Evolutionary conservation across 2,888 invertebrate genomes (phyloP).

Genomic region (Dryobotodes eremita): DNA sequence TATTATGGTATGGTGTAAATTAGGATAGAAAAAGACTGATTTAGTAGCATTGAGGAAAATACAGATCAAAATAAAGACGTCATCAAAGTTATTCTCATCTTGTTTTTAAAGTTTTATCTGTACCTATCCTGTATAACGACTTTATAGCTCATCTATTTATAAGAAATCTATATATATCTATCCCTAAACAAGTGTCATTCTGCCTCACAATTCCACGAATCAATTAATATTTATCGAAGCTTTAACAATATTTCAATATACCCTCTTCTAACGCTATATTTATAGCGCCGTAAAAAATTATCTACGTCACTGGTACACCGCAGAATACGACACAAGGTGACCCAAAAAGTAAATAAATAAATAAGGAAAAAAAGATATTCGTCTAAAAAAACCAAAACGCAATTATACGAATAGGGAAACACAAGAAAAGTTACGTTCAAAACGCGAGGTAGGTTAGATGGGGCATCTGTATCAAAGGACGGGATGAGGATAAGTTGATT

Average conservation of each 20-base stretch:
- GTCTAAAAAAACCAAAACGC: conserved; percentile 66
- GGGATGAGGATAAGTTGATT: conserved; percentile 71
- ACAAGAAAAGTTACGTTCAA: conserved; percentile 61
- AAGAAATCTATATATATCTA: background rate
- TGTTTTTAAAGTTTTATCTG: background rate
- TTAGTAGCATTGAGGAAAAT: background rate
- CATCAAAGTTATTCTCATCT: background rate
- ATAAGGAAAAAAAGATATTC: conserved; percentile 23
- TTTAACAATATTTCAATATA: conserved; percentile 32
- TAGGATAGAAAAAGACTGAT: background rate
- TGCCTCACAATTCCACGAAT: background rate
- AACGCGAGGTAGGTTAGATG: conserved; percentile 70
- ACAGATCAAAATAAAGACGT: background rate
- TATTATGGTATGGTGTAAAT: background rate
- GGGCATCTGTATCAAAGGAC: conserved; percentile 73
- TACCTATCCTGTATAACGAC: background rate
- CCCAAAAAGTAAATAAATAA: conserved; percentile 50
- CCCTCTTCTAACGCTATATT: conserved; percentile 9
- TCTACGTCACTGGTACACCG: conserved; percentile 19
- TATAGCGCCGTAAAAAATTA: conserved; percentile 18
- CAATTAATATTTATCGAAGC: conserved; percentile 16
- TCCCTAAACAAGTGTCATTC: conserved; percentile 2
- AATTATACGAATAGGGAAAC: conserved; percentile 67
- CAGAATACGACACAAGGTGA: conserved; percentile 34
- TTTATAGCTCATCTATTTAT: background rate